Evolutionary conservation across 30 jellyfish, hydroid and myxozoan genomes (phyloP), one percentile per base, ranked within the genome.

Genomic region (Aurelia sp.): DNA sequence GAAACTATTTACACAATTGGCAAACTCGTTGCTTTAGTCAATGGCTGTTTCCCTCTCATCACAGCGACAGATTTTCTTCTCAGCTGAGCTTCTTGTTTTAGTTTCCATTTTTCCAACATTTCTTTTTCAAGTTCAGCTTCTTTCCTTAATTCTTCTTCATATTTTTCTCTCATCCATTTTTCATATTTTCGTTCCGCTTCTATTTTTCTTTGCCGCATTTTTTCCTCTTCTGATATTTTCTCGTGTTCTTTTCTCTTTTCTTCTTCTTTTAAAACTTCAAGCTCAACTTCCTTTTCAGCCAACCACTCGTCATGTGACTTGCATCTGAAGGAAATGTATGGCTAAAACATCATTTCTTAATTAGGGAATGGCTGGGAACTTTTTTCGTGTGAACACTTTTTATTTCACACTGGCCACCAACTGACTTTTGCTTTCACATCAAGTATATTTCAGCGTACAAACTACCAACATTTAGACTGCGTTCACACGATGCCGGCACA

Each of bases 181-280:
- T 84, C 88, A 41, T 84, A 84, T 61, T 84, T 84, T 38, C 82
- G 60, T 64, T 84, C 93, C 3, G 93, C 87, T 62, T 84, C 93
- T 2, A 30, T 8, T 53, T 63, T 84, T 44, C 93, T 76, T 5
- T 44, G 40, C 63, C 63, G 81, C 20, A 84, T 5, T 72, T 72
- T 72, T 31, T 51, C 82, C 40, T 72, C 93, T 4, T 47, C 41
- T 20, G 18, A 0, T 73, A 24, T 66, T 41, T 40, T 72, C 71
- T 84, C 93, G 5, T 61, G 15, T 40, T 71, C 88, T 33, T 63
- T 72, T 63, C 47, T 65, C 30, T 48, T 84, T 66, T 72, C 93
- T 61, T 65, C 88, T 27, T 73, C 88, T 61, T 63, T 60, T 16
- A 40, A 10, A 13, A 27, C 62, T 73, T 60, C 93, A 17, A 40